A percentile compares a stretch with the other conserved stretches of the same genome.
phyloP scores from a whole-genome alignment of 1,140 invertebrate genomes.

The Branchinecta lindahli region DNA sequence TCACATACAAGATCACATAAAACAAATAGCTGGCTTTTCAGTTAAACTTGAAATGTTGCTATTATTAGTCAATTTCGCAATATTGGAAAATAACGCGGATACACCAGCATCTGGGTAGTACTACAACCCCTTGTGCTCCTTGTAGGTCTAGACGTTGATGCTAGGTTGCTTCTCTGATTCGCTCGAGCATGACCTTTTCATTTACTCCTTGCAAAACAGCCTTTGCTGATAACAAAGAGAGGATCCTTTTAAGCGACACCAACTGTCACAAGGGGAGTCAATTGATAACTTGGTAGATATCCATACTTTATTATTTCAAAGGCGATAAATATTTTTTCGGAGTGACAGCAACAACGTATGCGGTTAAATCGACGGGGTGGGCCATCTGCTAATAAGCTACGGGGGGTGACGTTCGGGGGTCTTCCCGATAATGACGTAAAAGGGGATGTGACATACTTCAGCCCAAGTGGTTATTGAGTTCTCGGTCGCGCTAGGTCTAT shows the following conservation, averaged over 20 bases:
- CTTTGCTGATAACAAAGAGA: background rate
- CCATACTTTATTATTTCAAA: conserved; percentile 9
- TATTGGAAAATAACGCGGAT: too few relatives aligned
- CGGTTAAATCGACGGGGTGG: conserved; percentile 2
- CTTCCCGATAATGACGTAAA: conserved; percentile 1
- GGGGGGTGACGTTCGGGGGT: background rate
- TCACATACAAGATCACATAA: too few relatives aligned
- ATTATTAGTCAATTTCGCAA: too few relatives aligned
- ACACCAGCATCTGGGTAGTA: too few relatives aligned
- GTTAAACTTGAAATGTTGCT: too few relatives aligned
- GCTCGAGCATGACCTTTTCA: conserved; percentile 2
- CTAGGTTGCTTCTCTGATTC: background rate
- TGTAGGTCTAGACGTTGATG: too few relatives aligned
- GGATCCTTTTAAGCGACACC: background rate
- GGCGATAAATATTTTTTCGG: conserved; percentile 4
- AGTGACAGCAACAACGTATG: conserved; percentile 3
- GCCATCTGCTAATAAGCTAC: conserved; percentile 1
- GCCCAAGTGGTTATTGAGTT: conserved; percentile 6
- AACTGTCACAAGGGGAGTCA: background rate
- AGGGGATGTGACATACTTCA: background rate
- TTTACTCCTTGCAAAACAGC: conserved; percentile 2
- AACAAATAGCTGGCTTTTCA: too few relatives aligned
- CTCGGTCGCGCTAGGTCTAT: conserved; percentile 1
- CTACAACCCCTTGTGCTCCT: too few relatives aligned
- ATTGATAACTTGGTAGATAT: conserved; percentile 10